phyloP scores from a whole-genome alignment of 2,113 vertebrate species.

The Corynorhinus townsendii region DNA sequence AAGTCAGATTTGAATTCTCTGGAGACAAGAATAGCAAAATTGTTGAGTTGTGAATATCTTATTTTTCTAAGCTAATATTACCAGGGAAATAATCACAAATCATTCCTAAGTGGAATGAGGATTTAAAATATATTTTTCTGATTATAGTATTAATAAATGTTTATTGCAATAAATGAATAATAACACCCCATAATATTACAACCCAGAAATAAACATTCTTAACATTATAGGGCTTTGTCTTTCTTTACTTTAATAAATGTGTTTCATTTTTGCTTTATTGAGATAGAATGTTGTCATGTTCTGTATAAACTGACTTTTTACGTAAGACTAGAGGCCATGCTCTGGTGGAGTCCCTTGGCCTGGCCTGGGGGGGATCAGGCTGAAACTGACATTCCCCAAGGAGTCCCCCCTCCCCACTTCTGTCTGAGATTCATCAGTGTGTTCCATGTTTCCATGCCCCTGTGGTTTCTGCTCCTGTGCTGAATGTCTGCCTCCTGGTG shows the following conservation, averaged over 20 bases:
- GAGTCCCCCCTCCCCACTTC: too few species aligned
- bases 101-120: background rate
- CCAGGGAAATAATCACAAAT: background rate
- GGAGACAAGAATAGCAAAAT: background rate
- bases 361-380: too few species aligned
- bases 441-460: too few species aligned
- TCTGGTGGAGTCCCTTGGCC: background rate
- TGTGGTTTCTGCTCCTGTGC: too few species aligned
- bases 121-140: background rate
- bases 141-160: background rate
- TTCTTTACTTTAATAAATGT: background rate
- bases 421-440: too few species aligned
- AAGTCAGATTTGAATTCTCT: background rate
- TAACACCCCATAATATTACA: background rate
- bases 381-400: too few species aligned
- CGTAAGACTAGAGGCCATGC: too few species aligned
- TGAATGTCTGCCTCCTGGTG: too few species aligned
- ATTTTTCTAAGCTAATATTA: background rate
- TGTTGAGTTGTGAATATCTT: background rate
- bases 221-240: background rate
- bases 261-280: constrained; percentile 8
- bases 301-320: background rate
- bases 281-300: background rate
- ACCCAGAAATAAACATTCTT: background rate
- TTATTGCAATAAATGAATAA: background rate